Percentiles rank a stretch among this genome's conserved stretches.
Evolutionary conservation across 2,888 invertebrate genomes (phyloP).

Genomic region (Tuta absoluta): DNA sequence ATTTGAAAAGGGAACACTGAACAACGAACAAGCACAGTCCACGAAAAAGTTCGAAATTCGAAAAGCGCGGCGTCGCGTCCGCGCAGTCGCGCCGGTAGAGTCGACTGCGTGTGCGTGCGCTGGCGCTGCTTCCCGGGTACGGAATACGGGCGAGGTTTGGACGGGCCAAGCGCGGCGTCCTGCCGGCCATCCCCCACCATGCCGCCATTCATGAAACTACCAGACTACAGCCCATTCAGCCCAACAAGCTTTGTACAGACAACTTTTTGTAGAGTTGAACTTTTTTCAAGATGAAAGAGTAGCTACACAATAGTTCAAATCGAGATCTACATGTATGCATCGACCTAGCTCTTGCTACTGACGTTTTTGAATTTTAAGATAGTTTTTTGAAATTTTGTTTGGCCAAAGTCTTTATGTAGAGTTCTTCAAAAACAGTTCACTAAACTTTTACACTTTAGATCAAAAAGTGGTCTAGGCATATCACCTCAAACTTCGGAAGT

Average conservation of each 20-base stretch:
- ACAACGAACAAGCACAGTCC: slow-evolving; percentile 28
- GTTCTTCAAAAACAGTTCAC: no score
- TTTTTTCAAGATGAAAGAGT: no score
- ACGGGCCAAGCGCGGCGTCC: slow-evolving; percentile 42
- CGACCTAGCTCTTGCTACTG: no score
- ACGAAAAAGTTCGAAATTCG: slow-evolving; percentile 56
- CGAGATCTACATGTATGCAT: no score
- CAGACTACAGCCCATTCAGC: slow-evolving; percentile 36
- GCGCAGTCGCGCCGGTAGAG: slow-evolving; percentile 60
- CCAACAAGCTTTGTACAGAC: slow-evolving; percentile 10
- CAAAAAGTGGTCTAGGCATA: no score
- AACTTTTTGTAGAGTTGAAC: no score
- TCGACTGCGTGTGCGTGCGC: slow-evolving; percentile 49
- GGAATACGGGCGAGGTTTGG: slow-evolving; percentile 43
- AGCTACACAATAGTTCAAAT: no score
- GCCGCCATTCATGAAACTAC: slow-evolving; percentile 67
- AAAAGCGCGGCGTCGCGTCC: slow-evolving; percentile 44
- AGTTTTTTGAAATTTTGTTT: no score
- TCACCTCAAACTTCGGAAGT: no score
- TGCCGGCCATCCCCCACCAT: slow-evolving; percentile 63
- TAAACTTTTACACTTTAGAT: no score
- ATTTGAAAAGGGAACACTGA: slow-evolving; percentile 25
- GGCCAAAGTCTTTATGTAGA: no score
- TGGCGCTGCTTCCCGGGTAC: slow-evolving; percentile 42
- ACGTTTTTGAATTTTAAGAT: no score